A percentile compares a stretch with the other conserved stretches of the same genome.
These are phyloP conservation scores for Lycaon pictus DNA, from an alignment of 2,113 vertebrate species.

Conservation along the genomic window DNA sequence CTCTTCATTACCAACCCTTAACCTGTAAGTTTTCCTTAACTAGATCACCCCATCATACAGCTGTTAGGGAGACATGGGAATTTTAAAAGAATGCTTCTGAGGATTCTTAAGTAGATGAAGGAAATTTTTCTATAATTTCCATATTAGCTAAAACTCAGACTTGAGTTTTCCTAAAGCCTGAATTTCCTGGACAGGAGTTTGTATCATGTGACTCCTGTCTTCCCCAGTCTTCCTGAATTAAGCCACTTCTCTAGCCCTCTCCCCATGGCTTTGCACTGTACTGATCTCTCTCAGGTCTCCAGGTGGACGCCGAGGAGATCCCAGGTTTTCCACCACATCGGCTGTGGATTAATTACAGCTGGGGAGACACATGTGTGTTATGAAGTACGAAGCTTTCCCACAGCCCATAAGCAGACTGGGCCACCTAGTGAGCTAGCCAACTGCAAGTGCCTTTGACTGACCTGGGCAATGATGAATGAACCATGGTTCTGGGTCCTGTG, in stretches of 20 bases:
- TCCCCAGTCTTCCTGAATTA: neutral
- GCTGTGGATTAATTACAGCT: neutral
- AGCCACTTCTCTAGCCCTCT: neutral
- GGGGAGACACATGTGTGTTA: no score
- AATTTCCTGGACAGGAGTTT: neutral
- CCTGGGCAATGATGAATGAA: neutral
- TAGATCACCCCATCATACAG: neutral
- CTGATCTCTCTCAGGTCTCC: neutral
- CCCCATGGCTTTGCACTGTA: no score
- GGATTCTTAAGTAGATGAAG: neutral
- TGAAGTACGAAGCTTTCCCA: neutral
- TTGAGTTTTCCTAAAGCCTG: neutral
- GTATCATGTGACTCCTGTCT: accelerated
- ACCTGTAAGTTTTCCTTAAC: neutral
- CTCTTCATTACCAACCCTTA: neutral
- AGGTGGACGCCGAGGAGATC: neutral
- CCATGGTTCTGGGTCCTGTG: neutral
- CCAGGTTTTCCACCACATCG: neutral
- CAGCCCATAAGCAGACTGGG: neutral
- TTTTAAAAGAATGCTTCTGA: neutral
- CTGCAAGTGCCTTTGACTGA: neutral
- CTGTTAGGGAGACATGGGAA: neutral
- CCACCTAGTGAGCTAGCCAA: no score
- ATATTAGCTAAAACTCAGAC: neutral
- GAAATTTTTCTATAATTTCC: neutral